Evolutionary conservation across 2,113 vertebrate genomes (phyloP).

Genomic region (Empidonax alnorum): DNA sequence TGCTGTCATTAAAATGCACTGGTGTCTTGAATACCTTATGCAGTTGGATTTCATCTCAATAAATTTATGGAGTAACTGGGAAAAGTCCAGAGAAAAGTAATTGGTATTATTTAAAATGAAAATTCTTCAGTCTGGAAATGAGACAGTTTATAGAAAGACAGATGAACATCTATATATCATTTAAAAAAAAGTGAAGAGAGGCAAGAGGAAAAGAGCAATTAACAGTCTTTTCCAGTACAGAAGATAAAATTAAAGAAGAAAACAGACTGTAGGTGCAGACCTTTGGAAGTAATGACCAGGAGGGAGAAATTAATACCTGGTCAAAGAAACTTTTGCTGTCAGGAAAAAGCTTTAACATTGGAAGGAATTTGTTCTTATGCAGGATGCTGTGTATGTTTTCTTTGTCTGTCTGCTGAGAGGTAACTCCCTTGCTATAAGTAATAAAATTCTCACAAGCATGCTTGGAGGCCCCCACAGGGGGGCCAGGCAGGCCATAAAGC

Average conservation of each 20-base stretch:
- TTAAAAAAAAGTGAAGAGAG: accelerated
- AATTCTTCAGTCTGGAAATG: background rate
- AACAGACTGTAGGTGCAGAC: background rate
- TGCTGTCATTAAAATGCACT: background rate
- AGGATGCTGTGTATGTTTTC: background rate
- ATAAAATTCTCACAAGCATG: background rate
- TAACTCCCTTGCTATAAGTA: background rate
- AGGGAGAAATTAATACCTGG: background rate
- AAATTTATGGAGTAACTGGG: background rate
- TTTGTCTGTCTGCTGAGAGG: background rate
- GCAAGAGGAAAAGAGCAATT: background rate
- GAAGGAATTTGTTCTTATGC: background rate
- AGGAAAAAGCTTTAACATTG: background rate
- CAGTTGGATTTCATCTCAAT: background rate
- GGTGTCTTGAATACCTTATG: background rate
- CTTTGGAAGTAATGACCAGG: background rate
- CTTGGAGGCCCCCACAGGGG: no score
- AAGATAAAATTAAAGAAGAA: background rate
- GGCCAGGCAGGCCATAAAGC: no score
- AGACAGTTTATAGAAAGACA: background rate
- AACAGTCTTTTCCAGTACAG: background rate
- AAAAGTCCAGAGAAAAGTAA: background rate
- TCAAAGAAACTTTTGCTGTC: background rate
- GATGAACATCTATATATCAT: background rate
- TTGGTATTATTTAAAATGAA: background rate